Percentiles rank a stretch among this genome's conserved stretches.
Evolutionary conservation across 2,888 invertebrate genomes (phyloP).

Genomic region (Zhengitettix transpicula): DNA sequence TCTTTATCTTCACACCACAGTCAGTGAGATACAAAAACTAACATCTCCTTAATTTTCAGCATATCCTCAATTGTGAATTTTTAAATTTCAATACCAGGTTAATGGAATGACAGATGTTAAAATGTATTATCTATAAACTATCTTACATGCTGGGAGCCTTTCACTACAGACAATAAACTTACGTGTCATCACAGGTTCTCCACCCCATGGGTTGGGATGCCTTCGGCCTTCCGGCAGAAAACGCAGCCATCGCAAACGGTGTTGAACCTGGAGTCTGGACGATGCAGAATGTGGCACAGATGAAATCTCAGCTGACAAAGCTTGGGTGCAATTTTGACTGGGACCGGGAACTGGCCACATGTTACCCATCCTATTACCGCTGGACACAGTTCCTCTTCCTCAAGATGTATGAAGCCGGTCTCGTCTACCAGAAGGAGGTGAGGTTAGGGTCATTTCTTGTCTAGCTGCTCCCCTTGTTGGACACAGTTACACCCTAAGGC

Average conservation of each 20-base stretch:
- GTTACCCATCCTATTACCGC: constrained; percentile 71
- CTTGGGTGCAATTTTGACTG: constrained; percentile 86
- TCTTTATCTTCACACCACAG: too few species aligned
- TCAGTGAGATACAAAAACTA: too few species aligned
- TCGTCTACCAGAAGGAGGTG: constrained; percentile 75
- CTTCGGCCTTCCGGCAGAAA: constrained; percentile 97
- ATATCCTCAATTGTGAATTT: too few species aligned
- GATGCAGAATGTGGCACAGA: constrained; percentile 57
- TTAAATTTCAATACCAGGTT: too few species aligned
- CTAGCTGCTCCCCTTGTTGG: background rate
- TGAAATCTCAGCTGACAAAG: constrained; percentile 60
- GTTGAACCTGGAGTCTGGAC: constrained; percentile 82
- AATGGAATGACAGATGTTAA: too few species aligned
- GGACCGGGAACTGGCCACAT: constrained; percentile 78
- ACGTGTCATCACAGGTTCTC: constrained; percentile 34
- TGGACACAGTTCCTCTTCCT: constrained; percentile 96
- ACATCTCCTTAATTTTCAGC: too few species aligned
- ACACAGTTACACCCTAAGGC: too few species aligned
- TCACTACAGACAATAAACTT: background rate
- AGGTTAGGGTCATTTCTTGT: constrained; percentile 6
- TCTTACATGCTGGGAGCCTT: background rate
- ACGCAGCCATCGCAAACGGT: constrained; percentile 82
- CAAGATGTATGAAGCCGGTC: constrained; percentile 63
- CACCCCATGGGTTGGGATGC: constrained; percentile 99
- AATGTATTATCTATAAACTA: background rate